These are phyloP conservation scores for Mus minutoides DNA, from an alignment of 2,797 vertebrate species.

Conservation along the genomic window DNA sequence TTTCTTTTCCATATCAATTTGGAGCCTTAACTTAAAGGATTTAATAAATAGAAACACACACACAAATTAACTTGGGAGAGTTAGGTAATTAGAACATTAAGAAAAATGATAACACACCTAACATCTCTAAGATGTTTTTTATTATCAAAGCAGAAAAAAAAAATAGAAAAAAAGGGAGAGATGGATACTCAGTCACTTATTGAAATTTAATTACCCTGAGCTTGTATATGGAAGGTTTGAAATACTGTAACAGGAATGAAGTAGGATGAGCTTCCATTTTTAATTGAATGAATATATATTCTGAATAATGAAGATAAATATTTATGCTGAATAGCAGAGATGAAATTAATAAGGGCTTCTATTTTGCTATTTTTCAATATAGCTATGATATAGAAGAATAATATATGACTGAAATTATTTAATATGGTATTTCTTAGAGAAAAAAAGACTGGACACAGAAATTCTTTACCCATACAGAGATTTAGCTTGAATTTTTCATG, in stretches of 20 bases:
- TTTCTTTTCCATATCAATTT: not conserved
- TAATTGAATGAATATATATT: not conserved
- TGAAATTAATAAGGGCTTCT: not conserved
- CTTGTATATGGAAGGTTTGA: not conserved
- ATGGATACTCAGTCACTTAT: not conserved
- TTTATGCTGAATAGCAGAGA: not conserved
- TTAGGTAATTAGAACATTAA: not conserved
- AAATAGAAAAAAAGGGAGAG: not conserved
- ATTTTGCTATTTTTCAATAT: not conserved
- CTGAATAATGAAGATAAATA: not conserved
- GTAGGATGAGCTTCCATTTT: not conserved
- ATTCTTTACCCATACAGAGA: not conserved
- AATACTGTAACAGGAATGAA: not conserved
- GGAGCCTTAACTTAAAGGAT: not conserved
- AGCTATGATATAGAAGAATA: not conserved
- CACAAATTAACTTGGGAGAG: not conserved
- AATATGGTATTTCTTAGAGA: not conserved
- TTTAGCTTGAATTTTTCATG: not conserved
- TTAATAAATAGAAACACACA: not conserved
- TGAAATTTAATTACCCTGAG: not conserved
- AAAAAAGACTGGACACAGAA: not conserved
- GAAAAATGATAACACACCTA: not conserved
- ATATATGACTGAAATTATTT: not conserved
- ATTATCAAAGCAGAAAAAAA: not conserved
- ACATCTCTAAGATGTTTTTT: not conserved